Conservation (phyloP, 2,113 vertebrate species). For the Megaceryle torquata region DNA sequence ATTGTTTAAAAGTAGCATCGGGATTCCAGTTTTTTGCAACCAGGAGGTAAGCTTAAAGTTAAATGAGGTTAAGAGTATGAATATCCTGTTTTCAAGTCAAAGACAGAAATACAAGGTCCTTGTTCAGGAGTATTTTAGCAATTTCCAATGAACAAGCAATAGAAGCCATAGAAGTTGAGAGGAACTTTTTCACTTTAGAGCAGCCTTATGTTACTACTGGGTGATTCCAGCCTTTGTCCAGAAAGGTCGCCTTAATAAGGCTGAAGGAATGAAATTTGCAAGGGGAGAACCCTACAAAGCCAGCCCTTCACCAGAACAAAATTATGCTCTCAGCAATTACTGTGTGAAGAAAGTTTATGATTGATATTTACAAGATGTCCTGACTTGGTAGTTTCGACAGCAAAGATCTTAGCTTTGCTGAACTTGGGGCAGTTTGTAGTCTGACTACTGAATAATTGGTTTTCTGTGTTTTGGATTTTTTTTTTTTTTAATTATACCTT, state of each 20-base stretch:
- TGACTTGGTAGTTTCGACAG: neutral
- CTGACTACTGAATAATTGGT: neutral
- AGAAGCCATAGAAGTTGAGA: neutral
- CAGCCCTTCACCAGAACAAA: neutral
- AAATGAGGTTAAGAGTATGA: neutral
- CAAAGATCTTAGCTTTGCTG: neutral
- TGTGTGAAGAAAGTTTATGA: neutral
- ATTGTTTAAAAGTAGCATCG: constrained; percentile 88
- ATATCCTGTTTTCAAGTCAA: neutral
- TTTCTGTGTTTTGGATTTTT: neutral
- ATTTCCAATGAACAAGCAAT: neutral
- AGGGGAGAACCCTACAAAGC: neutral
- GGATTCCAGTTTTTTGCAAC: constrained; percentile 98
- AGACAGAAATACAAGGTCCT: neutral
- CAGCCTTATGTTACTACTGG: neutral
- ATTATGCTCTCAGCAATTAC: neutral
- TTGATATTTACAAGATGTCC: neutral
- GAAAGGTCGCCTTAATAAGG: neutral
- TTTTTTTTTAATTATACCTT: neutral
- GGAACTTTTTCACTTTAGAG: neutral
- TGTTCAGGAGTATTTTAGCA: neutral
- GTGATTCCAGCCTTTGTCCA: neutral
- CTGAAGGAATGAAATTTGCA: neutral
- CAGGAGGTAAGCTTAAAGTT: constrained; percentile 80
- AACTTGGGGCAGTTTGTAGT: neutral